These are phyloP conservation scores for Ibidorhyncha struthersii DNA, from an alignment of 2,113 vertebrate species.

Conservation along the genomic window DNA sequence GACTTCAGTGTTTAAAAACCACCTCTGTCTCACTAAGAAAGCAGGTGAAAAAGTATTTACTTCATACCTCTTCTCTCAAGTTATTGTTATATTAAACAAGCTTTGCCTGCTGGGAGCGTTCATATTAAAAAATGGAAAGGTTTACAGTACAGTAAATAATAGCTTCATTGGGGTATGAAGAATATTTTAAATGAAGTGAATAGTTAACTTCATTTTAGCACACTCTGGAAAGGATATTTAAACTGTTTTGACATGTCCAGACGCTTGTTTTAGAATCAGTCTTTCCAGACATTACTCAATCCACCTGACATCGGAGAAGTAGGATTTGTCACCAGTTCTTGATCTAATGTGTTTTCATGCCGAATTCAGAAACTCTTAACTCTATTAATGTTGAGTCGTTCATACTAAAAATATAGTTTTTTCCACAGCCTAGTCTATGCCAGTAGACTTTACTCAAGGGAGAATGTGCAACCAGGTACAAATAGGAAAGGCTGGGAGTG, in stretches of 20 bases:
- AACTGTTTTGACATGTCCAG: constrained; percentile 50
- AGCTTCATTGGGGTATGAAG: neutral
- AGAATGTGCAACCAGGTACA: neutral
- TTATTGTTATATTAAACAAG: neutral
- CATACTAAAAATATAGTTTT: constrained; percentile 8
- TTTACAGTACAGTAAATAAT: neutral
- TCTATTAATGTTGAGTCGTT: neutral
- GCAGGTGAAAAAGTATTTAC: neutral
- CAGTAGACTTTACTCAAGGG: constrained; percentile 1
- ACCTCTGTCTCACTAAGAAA: neutral
- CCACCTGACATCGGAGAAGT: constrained; percentile 29
- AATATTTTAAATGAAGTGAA: neutral
- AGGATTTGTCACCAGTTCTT: constrained; percentile 38
- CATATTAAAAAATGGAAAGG: neutral
- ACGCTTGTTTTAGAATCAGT: constrained; percentile 1
- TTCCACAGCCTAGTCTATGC: neutral
- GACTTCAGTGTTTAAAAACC: neutral
- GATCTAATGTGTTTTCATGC: constrained; percentile 38
- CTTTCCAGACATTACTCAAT: constrained; percentile 67
- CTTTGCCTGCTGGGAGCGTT: neutral
- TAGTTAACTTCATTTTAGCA: constrained; percentile 21
- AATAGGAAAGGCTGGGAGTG: neutral
- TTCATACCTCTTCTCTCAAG: neutral
- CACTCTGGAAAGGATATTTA: constrained; percentile 21
- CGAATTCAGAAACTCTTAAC: constrained; percentile 38